A percentile compares a stretch with the other conserved stretches of the same genome.
These are phyloP conservation scores for Apteryx owenii DNA, from an alignment of 2,113 vertebrate species.

Conservation along the genomic window DNA sequence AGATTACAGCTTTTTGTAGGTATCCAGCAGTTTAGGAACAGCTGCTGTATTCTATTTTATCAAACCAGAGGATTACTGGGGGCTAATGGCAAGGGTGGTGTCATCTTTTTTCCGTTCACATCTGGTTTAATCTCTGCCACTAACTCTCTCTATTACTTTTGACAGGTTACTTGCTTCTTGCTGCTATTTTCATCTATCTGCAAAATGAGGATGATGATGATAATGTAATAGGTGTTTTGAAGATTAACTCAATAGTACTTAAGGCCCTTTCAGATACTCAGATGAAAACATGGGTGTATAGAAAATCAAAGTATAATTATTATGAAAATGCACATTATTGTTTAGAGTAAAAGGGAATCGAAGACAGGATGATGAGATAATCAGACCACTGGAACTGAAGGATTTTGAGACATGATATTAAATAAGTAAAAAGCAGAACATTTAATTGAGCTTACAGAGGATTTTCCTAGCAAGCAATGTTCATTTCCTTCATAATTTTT, in stretches of 20 bases:
- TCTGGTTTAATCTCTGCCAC: not conserved
- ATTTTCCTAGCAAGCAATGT: not conserved
- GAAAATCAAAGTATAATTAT: conserved; percentile 66
- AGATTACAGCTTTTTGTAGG: not conserved
- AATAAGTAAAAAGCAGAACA: not conserved
- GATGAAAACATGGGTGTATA: conserved; percentile 31
- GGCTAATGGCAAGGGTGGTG: too few species aligned
- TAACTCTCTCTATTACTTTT: not conserved
- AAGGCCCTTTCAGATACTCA: not conserved
- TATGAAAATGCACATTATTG: conserved; percentile 52
- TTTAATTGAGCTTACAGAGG: not conserved
- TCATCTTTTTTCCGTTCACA: not conserved
- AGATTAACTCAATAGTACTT: conserved; percentile 41
- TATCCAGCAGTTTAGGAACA: not conserved
- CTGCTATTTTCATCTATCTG: not conserved
- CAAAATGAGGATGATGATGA: not conserved
- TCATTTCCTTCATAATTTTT: conserved; percentile 23
- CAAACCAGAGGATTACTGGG: not conserved
- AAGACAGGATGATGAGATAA: conserved; percentile 59
- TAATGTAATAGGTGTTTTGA: conserved; percentile 40
- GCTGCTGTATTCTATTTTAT: not conserved
- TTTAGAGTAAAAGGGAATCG: conserved; percentile 37
- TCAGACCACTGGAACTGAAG: conserved; percentile 49
- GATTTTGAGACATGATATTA: conserved; percentile 26
- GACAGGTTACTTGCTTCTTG: not conserved